Conservation (phyloP, 2,113 vertebrate species). For the Lathamus discolor region DNA sequence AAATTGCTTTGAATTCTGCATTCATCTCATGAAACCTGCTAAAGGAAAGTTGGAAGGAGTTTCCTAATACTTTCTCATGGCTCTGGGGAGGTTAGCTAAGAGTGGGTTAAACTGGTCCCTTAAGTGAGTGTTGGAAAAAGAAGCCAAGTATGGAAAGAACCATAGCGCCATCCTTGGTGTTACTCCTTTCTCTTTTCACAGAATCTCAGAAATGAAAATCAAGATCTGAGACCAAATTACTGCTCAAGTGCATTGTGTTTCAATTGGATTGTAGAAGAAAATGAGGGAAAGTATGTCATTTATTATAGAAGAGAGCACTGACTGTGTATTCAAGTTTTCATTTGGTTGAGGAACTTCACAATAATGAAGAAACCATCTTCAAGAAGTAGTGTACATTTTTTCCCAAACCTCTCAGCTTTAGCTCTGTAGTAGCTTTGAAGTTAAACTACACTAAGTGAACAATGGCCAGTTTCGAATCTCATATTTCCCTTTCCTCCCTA, state of each 20-base stretch:
- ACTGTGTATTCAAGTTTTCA: not conserved
- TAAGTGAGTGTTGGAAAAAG: not conserved
- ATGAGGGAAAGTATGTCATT: not conserved
- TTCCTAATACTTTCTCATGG: not conserved
- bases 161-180: not conserved
- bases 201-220: not conserved
- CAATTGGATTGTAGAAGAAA: not conserved
- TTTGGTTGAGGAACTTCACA: not conserved
- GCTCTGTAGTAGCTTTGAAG: not conserved
- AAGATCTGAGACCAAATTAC: not conserved
- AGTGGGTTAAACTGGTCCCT: not conserved
- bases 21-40: not conserved
- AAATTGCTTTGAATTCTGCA: not conserved
- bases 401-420: not conserved
- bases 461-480: not conserved
- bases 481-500: not conserved
- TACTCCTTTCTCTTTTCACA: not conserved
- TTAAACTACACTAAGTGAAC: not conserved
- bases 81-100: not conserved
- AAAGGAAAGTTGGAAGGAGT: not conserved
- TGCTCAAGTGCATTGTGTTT: not conserved
- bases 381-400: not conserved
- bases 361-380: not conserved
- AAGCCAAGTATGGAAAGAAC: not conserved
- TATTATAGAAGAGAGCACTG: not conserved